Evolutionary conservation across 1,140 invertebrate genomes (phyloP).

Genomic region (Ganaspis sp.): DNA sequence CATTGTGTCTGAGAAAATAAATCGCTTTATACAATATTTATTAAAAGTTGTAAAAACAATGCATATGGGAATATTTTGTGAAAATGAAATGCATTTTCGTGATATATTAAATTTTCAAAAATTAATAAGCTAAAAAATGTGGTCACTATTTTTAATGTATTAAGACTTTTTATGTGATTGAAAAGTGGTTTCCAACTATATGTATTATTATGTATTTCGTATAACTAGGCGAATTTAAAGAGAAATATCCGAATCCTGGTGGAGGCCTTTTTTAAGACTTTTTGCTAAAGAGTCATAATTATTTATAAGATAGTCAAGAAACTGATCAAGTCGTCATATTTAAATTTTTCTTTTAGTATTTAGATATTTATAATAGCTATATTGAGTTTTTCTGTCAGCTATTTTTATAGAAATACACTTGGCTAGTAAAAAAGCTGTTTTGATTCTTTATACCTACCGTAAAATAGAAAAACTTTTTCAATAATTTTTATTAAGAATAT

Average conservation of each 20-base stretch:
- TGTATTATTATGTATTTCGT: background rate
- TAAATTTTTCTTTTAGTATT: conserved; percentile 4
- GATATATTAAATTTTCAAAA: background rate
- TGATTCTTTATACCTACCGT: background rate
- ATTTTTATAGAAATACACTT: conserved; percentile 26
- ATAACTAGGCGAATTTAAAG: background rate
- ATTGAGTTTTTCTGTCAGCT: background rate
- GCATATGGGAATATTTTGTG: too few species aligned
- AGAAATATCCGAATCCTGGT: conserved; percentile 4
- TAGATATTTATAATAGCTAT: background rate
- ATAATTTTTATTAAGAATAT: too few species aligned
- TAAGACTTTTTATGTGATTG: conserved; percentile 9
- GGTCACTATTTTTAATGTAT: background rate
- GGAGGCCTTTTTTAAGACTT: conserved; percentile 5
- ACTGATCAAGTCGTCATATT: background rate
- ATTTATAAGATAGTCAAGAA: background rate
- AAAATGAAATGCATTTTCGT: background rate
- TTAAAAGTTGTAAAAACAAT: background rate
- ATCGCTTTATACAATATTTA: too few species aligned
- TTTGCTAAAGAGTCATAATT: background rate
- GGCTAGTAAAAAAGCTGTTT: too few species aligned
- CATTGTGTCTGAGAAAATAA: background rate
- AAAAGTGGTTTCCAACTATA: background rate
- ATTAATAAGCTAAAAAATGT: background rate
- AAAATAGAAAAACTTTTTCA: too few species aligned